phyloP scores from a whole-genome alignment of 2,113 vertebrate species.

The Corvus hawaiiensis region DNA sequence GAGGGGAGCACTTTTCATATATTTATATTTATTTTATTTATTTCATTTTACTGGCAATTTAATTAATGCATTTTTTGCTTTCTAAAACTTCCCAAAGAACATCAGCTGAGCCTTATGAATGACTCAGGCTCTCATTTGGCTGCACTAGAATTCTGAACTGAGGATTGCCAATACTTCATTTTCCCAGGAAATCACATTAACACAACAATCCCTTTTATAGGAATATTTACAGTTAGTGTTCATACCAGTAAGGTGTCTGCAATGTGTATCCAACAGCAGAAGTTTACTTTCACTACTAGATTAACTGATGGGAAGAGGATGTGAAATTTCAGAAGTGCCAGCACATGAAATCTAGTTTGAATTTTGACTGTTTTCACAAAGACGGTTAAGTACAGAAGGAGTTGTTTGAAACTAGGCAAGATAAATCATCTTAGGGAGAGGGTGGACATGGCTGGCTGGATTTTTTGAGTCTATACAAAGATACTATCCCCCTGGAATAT shows the following conservation, averaged over 20 bases:
- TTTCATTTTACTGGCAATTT: neutral
- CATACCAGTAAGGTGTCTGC: neutral
- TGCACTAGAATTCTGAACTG: neutral
- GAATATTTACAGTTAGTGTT: neutral
- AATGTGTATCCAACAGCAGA: neutral
- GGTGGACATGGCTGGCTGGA: neutral
- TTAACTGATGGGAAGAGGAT: neutral
- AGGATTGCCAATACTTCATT: neutral
- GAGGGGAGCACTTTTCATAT: neutral
- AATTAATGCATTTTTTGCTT: neutral
- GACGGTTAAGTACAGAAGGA: neutral
- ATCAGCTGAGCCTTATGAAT: neutral
- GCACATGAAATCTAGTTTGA: neutral
- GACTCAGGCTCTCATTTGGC: neutral
- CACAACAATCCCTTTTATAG: neutral
- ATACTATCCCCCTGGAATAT: neutral
- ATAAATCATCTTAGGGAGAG: neutral
- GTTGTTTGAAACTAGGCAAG: neutral
- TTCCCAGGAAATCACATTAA: neutral
- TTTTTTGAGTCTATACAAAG: neutral
- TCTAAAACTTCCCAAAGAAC: neutral
- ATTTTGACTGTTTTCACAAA: neutral
- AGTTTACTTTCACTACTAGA: neutral
- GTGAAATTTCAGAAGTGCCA: neutral
- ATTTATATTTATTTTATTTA: neutral